Base-by-base conservation (phyloP, 2,797 vertebrate genomes). In the Nannoperca obscura region DNA sequence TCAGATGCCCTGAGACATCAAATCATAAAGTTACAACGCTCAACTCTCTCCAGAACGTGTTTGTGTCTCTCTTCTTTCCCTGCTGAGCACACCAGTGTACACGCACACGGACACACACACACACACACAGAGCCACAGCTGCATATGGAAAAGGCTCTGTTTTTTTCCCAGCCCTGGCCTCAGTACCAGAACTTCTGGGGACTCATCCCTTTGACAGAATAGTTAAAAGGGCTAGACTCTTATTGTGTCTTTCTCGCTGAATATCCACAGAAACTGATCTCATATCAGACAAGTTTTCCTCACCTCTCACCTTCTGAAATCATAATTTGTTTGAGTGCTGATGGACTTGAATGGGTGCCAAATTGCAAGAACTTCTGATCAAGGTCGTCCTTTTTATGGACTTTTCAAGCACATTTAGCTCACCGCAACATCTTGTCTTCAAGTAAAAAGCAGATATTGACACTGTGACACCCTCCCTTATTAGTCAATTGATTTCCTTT, bases 401-500 rank as follows among this genome's bases (percentile, higher is more conserved):
- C 19, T 73, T 59, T 61, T 66, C 19, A 3, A 40, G 64, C 53
- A 40, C 55, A 2, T 61, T 30, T 14, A 2, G 9, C 50, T 24
- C 8, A 0, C 53, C 3, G 3, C 14, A 36, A 11, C 44, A 34
- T 32, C 49, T 58, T 22, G n/a, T 71, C 58, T 74, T 74, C 73
- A 42, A 83, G 59, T 76, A 71, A 84, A 85, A 81, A 74, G 53
- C 40, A 32, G 40, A 76, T 83, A 86, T 79, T 70, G 80, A 88
- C 86, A 85, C 86, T 70, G 80, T 81, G 82, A 84, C 88, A 76
- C 58, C 55, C 60, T 79, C 40, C 78, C 72, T 89, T 92, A 90
- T 91, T 85, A 81, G 77, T 66, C 86, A 86, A 92, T 90, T 92
- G 91, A 93, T 92, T 92, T 92, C 77, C 71, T 85, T 89, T 91